phyloP scores from a whole-genome alignment of 1,140 invertebrate genomes.

The Mya arenaria region DNA sequence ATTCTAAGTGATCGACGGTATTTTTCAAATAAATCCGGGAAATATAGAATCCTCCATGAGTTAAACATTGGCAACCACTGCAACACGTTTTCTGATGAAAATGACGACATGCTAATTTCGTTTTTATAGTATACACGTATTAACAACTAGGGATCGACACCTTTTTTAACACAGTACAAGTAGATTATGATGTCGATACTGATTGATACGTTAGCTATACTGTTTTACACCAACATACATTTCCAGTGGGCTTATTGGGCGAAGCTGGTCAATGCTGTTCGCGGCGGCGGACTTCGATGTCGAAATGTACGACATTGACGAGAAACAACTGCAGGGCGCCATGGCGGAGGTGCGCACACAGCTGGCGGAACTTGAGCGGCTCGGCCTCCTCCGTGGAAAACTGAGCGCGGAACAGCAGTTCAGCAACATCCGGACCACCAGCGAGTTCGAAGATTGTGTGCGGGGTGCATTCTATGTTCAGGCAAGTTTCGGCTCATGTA shows the following conservation, averaged over 20 bases:
- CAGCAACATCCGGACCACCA: slow-evolving; percentile 85
- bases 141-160: too few relatives aligned
- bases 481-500: slow-evolving; percentile 84
- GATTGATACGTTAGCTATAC: too few relatives aligned
- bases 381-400: slow-evolving; percentile 85
- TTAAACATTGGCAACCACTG: too few relatives aligned
- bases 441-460: slow-evolving; percentile 76
- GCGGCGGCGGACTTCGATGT: slow-evolving; percentile 95
- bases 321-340: slow-evolving; percentile 87
- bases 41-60: too few relatives aligned
- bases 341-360: slow-evolving; percentile 89
- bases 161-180: too few relatives aligned
- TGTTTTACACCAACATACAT: too few relatives aligned
- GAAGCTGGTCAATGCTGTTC: slow-evolving; percentile 98
- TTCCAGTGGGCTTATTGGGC: slow-evolving; percentile 94
- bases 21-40: too few relatives aligned
- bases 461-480: slow-evolving; percentile 87
- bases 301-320: slow-evolving; percentile 90
- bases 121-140: too few relatives aligned
- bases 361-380: slow-evolving; percentile 87
- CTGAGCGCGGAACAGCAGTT: slow-evolving; percentile 89
- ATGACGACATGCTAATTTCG: too few relatives aligned
- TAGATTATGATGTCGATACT: too few relatives aligned
- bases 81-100: too few relatives aligned
- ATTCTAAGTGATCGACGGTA: too few relatives aligned